Base-by-base conservation (phyloP, 2,797 vertebrate species). In the Basileuterus tristriatus region DNA sequence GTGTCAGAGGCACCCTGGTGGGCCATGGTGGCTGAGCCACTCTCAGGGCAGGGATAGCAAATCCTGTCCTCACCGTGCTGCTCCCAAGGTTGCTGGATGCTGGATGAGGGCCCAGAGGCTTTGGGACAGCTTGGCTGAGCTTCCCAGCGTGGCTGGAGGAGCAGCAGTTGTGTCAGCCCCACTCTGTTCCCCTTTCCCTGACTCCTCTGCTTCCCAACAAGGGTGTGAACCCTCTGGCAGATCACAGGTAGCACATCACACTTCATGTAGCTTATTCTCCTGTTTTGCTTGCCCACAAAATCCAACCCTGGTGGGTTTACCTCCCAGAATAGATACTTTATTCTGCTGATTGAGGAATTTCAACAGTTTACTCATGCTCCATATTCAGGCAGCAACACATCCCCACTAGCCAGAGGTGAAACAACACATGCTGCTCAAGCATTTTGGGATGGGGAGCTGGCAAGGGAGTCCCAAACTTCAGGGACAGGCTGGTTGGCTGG, bases 221-320 rank as follows among this genome's bases (percentile, higher is more conserved):
- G 10, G 7, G 5, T 13, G 24, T 44, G 62, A 83, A 2, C 50
- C 20, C 24, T 50, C 53, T 2, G 1, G 22, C 50, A 85, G 30
- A n/a, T 16, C 4, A 2, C 22, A 15, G 50, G 44, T 16, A 27
- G 39, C 39, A 12, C 0, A 0, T 11, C 55, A 39, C 15, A 1
- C 67, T 43, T 19, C n/a, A 1, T 3, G 5, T 12, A n/a, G 11
- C 18, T 75, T 58, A 6, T 60, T 76, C 30, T 47, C 11, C 43
- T 76, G 14, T 3, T 87, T 47, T 15, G 3, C 49, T 60, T 37
- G 46, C 58, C 11, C 36, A 53, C 16, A 69, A 77, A 72, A 78
- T 43, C 36, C 26, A 76, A 63, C 41, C 15, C 50, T 72, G 26
- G 34, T 67, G 41, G 36, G 58, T 75, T 69, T 83, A 14, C 16